These are phyloP conservation scores for Podarcis lilfordi DNA, from an alignment of 2,797 vertebrate species.

Conservation along the genomic window DNA sequence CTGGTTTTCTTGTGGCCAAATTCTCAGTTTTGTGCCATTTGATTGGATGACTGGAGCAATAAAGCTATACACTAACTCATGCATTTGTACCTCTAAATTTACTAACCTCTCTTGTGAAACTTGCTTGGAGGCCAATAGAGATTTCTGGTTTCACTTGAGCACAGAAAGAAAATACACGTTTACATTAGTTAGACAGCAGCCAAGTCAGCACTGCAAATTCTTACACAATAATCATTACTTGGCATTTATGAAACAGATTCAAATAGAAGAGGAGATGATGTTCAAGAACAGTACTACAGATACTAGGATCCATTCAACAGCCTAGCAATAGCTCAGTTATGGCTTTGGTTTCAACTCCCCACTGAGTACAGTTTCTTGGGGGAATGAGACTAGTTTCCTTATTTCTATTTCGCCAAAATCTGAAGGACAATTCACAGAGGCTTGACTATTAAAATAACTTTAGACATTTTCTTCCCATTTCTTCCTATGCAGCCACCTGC, in stretches of 20 bases:
- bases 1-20: too few species aligned
- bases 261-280: not conserved
- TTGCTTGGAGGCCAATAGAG: slow-evolving; percentile 45
- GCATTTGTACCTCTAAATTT: not conserved
- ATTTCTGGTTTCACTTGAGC: slow-evolving; percentile 74
- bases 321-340: not conserved
- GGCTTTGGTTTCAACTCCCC: not conserved
- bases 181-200: slow-evolving; percentile 16
- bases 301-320: not conserved
- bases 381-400: not conserved
- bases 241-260: slow-evolving; percentile 10
- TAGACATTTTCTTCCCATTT: too few species aligned
- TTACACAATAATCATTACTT: not conserved
- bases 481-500: too few species aligned
- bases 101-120: slow-evolving; percentile 62
- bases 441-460: too few species aligned
- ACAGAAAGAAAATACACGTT: slow-evolving; percentile 48
- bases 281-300: not conserved
- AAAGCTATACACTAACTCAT: not conserved
- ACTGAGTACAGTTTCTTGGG: not conserved
- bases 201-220: not conserved
- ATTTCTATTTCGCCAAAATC: too few species aligned
- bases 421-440: not conserved
- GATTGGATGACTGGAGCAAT: not conserved
- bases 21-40: not conserved